A percentile compares a stretch with the other conserved stretches of the same genome.
Conservation (phyloP, 1,140 invertebrate genomes). For the Aphaenogaster ashmeadi region DNA sequence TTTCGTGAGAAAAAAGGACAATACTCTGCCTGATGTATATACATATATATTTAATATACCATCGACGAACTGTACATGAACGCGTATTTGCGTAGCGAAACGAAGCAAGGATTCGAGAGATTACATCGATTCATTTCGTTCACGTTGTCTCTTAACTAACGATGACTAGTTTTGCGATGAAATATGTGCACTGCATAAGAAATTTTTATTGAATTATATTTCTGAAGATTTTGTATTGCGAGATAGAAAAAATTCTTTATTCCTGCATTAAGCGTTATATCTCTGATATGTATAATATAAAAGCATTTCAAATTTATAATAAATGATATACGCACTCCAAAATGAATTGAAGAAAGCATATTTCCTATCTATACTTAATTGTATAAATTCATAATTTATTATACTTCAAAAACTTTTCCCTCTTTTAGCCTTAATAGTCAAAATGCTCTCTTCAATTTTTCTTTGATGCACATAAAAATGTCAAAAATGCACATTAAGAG, state of each 20-base stretch:
- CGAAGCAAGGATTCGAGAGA: slow-evolving; percentile 5
- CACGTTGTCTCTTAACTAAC: slow-evolving; percentile 17
- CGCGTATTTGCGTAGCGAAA: background rate
- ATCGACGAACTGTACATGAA: background rate
- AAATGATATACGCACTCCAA: background rate
- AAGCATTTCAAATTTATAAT: background rate
- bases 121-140: slow-evolving; percentile 9
- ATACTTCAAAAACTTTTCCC: background rate
- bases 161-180: background rate
- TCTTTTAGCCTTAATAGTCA: background rate
- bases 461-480: background rate
- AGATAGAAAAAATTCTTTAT: background rate
- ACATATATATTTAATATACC: background rate
- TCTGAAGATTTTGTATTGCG: background rate
- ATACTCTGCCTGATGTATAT: background rate
- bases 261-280: background rate
- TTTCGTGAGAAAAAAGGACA: background rate
- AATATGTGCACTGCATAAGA: background rate
- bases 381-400: background rate
- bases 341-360: background rate
- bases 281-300: background rate
- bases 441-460: background rate
- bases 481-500: background rate
- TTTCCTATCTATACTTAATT: background rate
- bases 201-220: slow-evolving; percentile 16